Base-by-base conservation (phyloP, 2,888 invertebrate species). In the Augiades crinisus region DNA sequence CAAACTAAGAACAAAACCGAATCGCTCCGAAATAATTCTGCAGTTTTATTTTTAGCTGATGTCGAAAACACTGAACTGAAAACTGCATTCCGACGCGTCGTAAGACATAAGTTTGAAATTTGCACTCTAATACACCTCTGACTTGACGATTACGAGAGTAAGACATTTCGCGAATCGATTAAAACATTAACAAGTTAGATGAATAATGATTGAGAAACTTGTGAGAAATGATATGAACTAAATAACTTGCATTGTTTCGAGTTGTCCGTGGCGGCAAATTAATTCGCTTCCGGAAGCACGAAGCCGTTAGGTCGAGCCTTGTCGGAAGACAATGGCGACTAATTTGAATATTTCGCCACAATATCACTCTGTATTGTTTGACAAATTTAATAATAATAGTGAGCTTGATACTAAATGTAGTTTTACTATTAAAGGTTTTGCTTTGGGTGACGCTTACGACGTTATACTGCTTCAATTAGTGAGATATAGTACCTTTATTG, bases 1-100 rank as follows among this genome's bases (percentile, higher is more conserved):
- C 49, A 49, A 49, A 49, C 49, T 49, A 41, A 49, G 41, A 49
- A 49, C 49, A 49, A 49, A 49, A 49, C 49, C 40, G 41, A 49
- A 49, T 49, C 41, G 49, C 34, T 17, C 41, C 49, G 40, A 49
- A 34, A 49, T 41, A 49, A 24, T 41, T 47, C 31, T 34, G 33
- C 49, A 41, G 33, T 49, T 49, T 49, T 49, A 49, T 49, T 49
- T 49, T 49, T 13, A 49, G 49, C 49, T 49, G 49, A 49, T 27
- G 49, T 41, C 33, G 49, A 34, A 41, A 27, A 34, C 41, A 34
- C 17, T 47, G 30, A 30, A 37, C 24, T 4, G 34, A 41, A 47
- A 45, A 30, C 30, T 47, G 33, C 33, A 16, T 47, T 47, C 24
- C 5, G 40, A 33, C 41, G 34, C 40, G 34, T 41, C 49, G 41